Evolutionary conservation across 2,113 vertebrate species (phyloP).

Genomic region (Bos javanicus): DNA sequence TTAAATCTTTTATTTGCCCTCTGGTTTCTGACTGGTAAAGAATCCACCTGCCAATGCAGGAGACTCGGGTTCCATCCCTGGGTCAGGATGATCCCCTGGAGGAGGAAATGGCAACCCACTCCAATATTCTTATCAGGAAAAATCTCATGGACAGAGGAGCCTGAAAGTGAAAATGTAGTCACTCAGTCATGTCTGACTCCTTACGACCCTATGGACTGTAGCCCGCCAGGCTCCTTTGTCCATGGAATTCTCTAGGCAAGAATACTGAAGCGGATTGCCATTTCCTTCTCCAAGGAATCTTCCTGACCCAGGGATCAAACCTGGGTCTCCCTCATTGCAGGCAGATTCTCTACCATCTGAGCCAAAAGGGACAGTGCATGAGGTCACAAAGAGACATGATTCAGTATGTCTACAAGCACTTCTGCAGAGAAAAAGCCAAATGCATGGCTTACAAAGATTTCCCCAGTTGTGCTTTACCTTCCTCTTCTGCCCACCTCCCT

Average conservation of each 20-base stretch:
- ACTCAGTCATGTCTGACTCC: neutral
- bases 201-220: neutral
- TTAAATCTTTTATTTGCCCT: conserved; percentile 6
- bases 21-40: neutral
- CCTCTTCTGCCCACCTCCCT: neutral
- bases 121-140: neutral
- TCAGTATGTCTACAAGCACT: neutral
- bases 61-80: neutral
- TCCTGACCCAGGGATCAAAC: neutral
- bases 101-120: neutral
- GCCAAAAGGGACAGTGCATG: neutral
- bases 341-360: neutral
- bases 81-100: neutral
- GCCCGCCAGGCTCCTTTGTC: neutral
- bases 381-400: neutral
- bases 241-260: neutral
- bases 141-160: neutral
- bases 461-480: neutral
- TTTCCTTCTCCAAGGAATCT: neutral
- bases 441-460: neutral
- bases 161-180: neutral
- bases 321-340: neutral
- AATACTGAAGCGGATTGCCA: neutral
- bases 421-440: neutral
- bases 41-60: neutral